Percentiles rank a stretch among this genome's conserved stretches.
Evolutionary conservation across 2,888 invertebrate genomes (phyloP).

Genomic region (Zaprionus bogoriensis): DNA sequence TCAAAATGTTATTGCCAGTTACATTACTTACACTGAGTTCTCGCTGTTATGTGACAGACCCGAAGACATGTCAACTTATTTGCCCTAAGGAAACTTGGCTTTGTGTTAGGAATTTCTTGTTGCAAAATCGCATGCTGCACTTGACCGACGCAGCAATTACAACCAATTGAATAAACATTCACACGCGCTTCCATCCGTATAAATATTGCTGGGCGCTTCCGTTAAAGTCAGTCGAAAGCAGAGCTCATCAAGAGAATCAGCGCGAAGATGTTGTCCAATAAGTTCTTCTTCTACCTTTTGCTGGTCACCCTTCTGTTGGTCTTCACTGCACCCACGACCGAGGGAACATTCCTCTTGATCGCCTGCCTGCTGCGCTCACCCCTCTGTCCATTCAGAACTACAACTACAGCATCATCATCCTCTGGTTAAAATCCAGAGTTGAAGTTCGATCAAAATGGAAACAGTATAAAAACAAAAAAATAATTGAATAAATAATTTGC

Average conservation of each 20-base stretch:
- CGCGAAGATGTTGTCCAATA: constrained; percentile 24
- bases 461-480: constrained; percentile 6
- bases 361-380: constrained; percentile 20
- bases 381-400: constrained; percentile 23
- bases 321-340: constrained; percentile 22
- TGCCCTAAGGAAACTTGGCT: neutral
- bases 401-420: neutral
- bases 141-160: neutral
- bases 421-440: neutral
- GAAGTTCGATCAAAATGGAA: neutral
- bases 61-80: neutral
- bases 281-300: constrained; percentile 18
- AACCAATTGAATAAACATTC: constrained; percentile 12
- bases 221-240: constrained; percentile 2
- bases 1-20: no score
- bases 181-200: neutral
- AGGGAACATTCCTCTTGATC: constrained; percentile 13
- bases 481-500: constrained; percentile 17
- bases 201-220: neutral
- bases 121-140: no score
- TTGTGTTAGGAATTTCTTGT: no score
- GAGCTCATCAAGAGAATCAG: neutral
- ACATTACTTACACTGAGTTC: no score
- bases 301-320: constrained; percentile 19
- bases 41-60: neutral